These are phyloP conservation scores for Pipistrellus pygmaeus DNA, from an alignment of 2,797 vertebrate genomes.

Conservation along the genomic window DNA sequence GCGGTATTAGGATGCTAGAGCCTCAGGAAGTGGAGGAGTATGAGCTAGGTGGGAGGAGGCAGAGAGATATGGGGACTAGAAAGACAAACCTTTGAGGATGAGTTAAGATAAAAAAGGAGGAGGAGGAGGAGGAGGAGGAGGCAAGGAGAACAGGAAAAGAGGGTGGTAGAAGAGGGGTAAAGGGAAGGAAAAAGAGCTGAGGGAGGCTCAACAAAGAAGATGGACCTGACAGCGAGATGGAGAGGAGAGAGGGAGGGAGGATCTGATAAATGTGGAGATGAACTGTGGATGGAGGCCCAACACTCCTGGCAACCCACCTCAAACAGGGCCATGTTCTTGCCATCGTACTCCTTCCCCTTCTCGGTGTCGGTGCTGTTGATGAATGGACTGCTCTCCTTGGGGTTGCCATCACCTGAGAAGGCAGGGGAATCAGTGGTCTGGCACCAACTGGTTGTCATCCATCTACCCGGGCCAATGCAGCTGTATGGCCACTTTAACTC, in stretches of 20 bases:
- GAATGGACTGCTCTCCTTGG: conserved; percentile 99
- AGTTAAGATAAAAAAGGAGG: not conserved
- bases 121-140: too few species aligned
- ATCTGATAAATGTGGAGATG: not conserved
- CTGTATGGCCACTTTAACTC: not conserved
- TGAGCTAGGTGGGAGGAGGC: not conserved
- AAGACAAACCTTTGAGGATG: not conserved
- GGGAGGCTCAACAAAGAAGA: not conserved
- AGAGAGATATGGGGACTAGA: not conserved
- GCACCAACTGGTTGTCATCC: too few species aligned
- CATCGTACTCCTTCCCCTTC: conserved; percentile 96
- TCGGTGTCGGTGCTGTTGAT: conserved; percentile 98
- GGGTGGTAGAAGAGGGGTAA: not conserved
- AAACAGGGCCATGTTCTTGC: conserved; percentile 99
- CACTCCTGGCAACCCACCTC: conserved; percentile 89
- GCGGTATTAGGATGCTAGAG: fast-evolving
- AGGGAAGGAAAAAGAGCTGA: not conserved
- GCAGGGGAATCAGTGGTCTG: conserved; percentile 2
- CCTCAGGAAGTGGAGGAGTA: not conserved
- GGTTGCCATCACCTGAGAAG: conserved; percentile 95
- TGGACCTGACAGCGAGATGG: not conserved
- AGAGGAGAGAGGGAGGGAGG: not conserved
- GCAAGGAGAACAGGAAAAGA: not conserved
- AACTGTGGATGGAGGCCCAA: not conserved
- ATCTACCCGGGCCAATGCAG: not conserved